Conservation (phyloP, 2,113 vertebrate species). For the Etheostoma spectabile region DNA sequence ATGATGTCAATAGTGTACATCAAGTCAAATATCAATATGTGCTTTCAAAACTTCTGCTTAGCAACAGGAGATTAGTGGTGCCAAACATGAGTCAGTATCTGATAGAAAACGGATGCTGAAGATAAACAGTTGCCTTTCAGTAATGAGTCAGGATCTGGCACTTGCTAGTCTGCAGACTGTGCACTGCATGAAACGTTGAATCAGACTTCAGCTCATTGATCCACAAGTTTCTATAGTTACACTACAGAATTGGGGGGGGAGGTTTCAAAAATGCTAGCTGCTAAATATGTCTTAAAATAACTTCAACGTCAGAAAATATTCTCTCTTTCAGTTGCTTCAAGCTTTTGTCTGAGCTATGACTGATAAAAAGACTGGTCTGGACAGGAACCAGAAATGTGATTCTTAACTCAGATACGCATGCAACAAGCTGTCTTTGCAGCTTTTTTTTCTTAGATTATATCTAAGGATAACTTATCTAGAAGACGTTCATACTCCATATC, state of each 20-base stretch:
- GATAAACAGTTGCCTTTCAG: slow-evolving; percentile 22
- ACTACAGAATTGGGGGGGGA: neutral
- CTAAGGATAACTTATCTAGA: neutral
- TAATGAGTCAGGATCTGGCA: slow-evolving; percentile 23
- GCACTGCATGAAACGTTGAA: slow-evolving; percentile 26
- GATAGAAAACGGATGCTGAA: neutral
- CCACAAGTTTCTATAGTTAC: slow-evolving; percentile 70
- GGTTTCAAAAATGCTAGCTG: neutral
- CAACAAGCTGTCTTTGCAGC: neutral
- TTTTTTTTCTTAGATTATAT: neutral
- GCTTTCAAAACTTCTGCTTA: slow-evolving; percentile 3
- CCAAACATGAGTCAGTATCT: neutral
- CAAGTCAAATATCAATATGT: neutral
- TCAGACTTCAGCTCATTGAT: slow-evolving; percentile 15
- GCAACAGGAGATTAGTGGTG: slow-evolving; percentile 24
- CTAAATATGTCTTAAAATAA: slow-evolving; percentile 19
- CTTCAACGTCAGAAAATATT: neutral
- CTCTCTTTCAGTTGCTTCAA: neutral
- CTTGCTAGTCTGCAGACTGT: slow-evolving; percentile 39
- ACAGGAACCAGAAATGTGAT: slow-evolving; percentile 14
- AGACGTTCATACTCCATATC: neutral
- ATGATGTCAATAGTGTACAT: neutral
- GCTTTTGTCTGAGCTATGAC: slow-evolving; percentile 4
- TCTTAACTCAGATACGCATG: slow-evolving; percentile 10
- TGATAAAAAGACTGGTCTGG: neutral